Evolutionary conservation across 2,888 invertebrate species (phyloP).

Genomic region (Tetanocera ferruginea): DNA sequence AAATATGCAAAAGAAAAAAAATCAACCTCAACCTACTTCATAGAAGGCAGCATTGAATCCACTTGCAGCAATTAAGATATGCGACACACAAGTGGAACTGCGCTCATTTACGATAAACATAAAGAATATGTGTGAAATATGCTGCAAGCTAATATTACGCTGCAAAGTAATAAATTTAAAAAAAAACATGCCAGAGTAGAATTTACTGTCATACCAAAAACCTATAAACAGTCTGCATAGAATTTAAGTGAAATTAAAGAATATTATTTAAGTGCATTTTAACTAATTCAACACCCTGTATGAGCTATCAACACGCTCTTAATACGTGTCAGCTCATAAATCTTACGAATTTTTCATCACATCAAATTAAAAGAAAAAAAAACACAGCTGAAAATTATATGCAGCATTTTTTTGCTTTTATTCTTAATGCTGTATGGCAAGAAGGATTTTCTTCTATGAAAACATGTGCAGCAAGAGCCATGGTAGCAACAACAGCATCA

Average conservation of each 20-base stretch:
- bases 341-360: constrained; percentile 38
- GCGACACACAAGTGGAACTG: neutral
- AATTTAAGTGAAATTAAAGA: too few species aligned
- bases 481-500: constrained; percentile 5
- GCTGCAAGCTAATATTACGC: neutral
- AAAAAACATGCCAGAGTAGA: too few species aligned
- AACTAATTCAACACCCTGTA: too few species aligned
- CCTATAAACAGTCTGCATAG: too few species aligned
- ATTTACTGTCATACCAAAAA: too few species aligned
- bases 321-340: constrained; percentile 51
- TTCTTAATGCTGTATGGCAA: neutral
- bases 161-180: neutral
- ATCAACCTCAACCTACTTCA: neutral
- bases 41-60: neutral
- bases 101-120: neutral
- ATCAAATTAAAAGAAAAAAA: neutral
- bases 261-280: too few species aligned
- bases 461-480: constrained; percentile 2
- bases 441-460: neutral
- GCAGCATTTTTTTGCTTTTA: neutral
- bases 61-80: constrained; percentile 21
- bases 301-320: constrained; percentile 40
- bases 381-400: neutral
- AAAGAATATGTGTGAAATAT: neutral
- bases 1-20: too few species aligned